Base-by-base conservation (phyloP, 2,888 invertebrate genomes). In the Melieria picta region DNA sequence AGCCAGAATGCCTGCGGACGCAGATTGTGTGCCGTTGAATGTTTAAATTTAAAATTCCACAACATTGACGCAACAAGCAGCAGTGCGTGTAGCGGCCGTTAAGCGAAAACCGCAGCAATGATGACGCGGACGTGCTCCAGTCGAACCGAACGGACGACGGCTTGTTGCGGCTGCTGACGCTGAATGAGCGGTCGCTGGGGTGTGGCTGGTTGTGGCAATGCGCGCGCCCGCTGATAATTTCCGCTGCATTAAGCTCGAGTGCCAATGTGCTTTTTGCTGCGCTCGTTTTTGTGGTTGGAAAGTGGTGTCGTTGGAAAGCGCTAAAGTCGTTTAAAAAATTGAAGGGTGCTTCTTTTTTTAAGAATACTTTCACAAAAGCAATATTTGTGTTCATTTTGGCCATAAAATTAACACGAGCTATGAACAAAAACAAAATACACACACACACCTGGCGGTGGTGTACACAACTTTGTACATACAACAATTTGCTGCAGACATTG, bases 191-290 rank as follows among this genome's bases (percentile, higher is more conserved):
- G 48, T 60, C 13, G 48, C 48, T 61, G 67, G 61, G 60, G 67
- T 67, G 60, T 67, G 67, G 61, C 46, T 58, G 60, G 52, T 67
- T 58, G 58, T 45, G 67, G 50, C 60, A 48, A 60, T 60, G 67
- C 52, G 16, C 42, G 43, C 58, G 52, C 16, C 60, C 60, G 52
- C 43, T 57, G 67, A 67, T 67, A 61, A 67, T 67, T 67, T 67
- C 67, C 67, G 60, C 67, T 60, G 67, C 67, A 67, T 67, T 67
- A 67, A 67, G 60, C 67, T 16, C 67, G 30, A 45, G 45, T 60
- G 45, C 45, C 60, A 52, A 52, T 67, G 50, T 52, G 45, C 67
- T 42, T 16, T 50, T 46, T 13, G 10, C 57, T 56, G 56, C n/a
- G 16, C 55, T 56, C 43, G 47, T 67, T 67, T 60, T 60, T 6